These are phyloP conservation scores for Lepilemur ruficaudatus DNA, from an alignment of 2,797 vertebrate genomes.

Conservation along the genomic window DNA sequence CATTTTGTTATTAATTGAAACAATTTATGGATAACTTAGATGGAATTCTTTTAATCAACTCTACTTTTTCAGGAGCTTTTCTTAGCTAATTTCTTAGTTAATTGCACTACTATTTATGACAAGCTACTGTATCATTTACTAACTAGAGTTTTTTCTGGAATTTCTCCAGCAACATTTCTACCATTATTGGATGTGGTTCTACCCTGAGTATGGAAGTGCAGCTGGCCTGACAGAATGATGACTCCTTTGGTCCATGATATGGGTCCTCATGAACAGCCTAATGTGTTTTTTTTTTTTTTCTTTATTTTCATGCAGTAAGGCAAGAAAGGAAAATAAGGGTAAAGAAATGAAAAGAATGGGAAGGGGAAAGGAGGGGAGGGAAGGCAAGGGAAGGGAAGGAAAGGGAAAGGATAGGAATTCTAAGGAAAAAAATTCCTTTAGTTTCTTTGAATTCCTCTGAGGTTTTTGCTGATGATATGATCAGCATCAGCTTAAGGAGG, in stretches of 20 bases:
- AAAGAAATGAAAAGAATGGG: no score
- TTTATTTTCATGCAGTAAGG: neutral
- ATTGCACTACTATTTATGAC: neutral
- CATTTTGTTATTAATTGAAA: neutral
- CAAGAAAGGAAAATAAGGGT: no score
- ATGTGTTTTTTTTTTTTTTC: neutral
- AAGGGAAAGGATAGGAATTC: no score
- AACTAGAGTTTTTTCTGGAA: neutral
- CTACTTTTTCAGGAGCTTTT: neutral
- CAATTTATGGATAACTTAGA: neutral
- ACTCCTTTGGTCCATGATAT: neutral
- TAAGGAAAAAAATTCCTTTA: neutral
- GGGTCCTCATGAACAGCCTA: no score
- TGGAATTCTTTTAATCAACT: neutral
- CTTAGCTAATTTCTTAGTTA: neutral
- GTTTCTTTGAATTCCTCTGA: neutral
- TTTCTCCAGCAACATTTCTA: neutral
- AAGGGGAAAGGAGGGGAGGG: no score
- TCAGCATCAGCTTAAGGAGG: neutral
- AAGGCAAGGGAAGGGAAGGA: accelerated
- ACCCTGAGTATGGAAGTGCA: neutral
- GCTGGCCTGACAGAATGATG: neutral
- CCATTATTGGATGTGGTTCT: neutral
- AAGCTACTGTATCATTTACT: neutral
- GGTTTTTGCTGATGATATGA: neutral